Evolutionary conservation across 64 coral and sea anemone genomes (phyloP).

Genomic region (Porites australiensis): DNA sequence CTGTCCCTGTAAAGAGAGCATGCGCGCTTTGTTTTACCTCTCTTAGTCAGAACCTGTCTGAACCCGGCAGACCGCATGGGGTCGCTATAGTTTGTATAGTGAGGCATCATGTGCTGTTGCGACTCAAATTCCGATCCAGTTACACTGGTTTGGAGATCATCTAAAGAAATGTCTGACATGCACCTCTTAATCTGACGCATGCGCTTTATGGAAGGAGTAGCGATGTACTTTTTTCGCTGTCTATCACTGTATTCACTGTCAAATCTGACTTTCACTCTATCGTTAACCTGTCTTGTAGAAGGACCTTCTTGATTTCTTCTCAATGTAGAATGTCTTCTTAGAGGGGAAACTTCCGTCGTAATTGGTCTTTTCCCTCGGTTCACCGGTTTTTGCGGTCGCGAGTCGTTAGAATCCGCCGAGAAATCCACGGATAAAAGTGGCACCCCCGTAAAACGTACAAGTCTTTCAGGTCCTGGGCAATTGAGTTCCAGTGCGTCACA

Average conservation of each 20-base stretch:
- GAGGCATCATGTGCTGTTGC: not conserved
- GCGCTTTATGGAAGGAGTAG: constrained; percentile 16
- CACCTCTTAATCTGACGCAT: constrained; percentile 25
- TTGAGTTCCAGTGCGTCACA: not conserved
- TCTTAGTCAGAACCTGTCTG: constrained; percentile 3
- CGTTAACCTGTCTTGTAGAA: not conserved
- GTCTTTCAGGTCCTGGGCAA: not conserved
- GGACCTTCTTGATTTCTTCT: not conserved
- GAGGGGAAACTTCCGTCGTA: not conserved
- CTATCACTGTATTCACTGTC: not conserved
- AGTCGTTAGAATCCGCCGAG: not conserved
- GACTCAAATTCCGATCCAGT: constrained; percentile 24
- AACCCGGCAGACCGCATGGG: constrained; percentile 23
- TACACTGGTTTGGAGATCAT: not conserved
- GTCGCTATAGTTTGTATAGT: constrained; percentile 23
- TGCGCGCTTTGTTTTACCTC: not conserved
- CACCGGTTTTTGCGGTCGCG: not conserved
- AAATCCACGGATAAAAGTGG: not conserved
- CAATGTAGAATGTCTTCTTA: constrained; percentile 14
- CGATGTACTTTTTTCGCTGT: constrained; percentile 24
- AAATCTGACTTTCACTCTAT: not conserved
- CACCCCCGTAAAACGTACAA: not conserved
- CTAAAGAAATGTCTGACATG: not conserved
- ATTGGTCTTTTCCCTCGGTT: not conserved
- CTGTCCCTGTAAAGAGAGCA: not conserved